phyloP scores from a whole-genome alignment of 2,888 invertebrate species.

The Drosophila demipolita region DNA sequence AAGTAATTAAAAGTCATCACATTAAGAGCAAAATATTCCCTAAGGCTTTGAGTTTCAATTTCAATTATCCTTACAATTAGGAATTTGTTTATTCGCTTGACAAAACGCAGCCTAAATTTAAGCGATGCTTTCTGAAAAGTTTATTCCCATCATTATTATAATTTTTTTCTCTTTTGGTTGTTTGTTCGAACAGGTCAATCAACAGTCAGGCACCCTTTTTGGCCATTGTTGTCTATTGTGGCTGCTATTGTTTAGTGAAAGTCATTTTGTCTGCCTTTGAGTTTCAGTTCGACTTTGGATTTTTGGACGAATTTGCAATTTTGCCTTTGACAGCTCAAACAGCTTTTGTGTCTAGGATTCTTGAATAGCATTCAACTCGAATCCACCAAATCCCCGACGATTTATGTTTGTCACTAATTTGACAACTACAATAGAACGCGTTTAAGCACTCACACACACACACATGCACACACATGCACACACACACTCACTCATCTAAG shows the following conservation, averaged over 20 bases:
- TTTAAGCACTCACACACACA: constrained; percentile 13
- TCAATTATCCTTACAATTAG: constrained; percentile 35
- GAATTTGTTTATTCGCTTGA: constrained; percentile 30
- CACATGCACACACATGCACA: constrained; percentile 7
- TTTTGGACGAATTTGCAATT: constrained; percentile 55
- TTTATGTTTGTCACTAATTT: constrained; percentile 57
- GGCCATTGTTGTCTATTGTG: constrained; percentile 29
- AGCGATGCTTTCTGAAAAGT: constrained; percentile 30
- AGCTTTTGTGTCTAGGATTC: constrained; percentile 50
- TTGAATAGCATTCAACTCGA: constrained; percentile 57
- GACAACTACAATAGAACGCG: constrained; percentile 38
- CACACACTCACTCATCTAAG: constrained; percentile 11
- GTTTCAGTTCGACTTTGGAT: constrained; percentile 33
- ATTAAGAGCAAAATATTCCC: constrained; percentile 6
- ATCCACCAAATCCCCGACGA: constrained; percentile 14
- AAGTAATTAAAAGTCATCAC: constrained; percentile 3
- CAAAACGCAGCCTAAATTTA: constrained; percentile 62
- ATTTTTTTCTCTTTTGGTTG: background rate
- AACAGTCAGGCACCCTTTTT: constrained; percentile 57
- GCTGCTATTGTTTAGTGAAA: constrained; percentile 36
- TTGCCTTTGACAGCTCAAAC: constrained; percentile 70
- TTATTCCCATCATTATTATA: constrained; percentile 4
- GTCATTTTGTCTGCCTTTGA: constrained; percentile 52
- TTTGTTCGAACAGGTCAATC: constrained; percentile 61
- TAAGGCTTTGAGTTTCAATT: constrained; percentile 21